Evolutionary conservation across 1,140 invertebrate species (phyloP), one percentile per base, ranked within the genome.

Genomic region (Drosophila sucinea): DNA sequence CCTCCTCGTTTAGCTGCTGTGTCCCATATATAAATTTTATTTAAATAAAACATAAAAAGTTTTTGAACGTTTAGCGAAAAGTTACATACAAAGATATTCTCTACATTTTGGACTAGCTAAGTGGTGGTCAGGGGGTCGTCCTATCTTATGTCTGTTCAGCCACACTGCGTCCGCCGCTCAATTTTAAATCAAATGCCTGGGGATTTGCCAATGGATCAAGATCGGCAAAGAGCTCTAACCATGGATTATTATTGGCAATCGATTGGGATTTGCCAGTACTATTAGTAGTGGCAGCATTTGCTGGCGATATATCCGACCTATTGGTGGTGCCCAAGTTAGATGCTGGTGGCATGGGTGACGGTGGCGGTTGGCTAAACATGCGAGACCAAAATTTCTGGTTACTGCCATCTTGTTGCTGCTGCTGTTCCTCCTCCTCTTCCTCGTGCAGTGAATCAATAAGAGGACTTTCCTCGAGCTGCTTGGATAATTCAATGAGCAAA

Each of bases 211-310:
- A 93, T 5, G 98, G 98, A 94, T 99, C 98, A 38, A 99, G 91
- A 92, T 99, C 98, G 40, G 97, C 96, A 93, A 99, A 99, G 30
- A 98, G 93, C 92, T 97, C 97, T 77, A 98, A 95, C 98, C 98
- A 99, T 10, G 94, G 74, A 69, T 90, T 92, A 41, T 84, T 80
- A 64, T 64, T 44, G 44, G 44, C 44, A 27, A 23, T 10, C 40
- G 70, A 11, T 27, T 81, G 78, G 3, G 61, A 40, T 38, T 75
- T 71, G 56, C 44, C 35, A 17, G 17, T 17, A 17, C 17, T 17
- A 17, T 17, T 17, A 7, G 38, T 30, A 29, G 47, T 23, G 35
- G 51, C 1, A 5, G 58, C 7, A 27, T 35, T 30, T 30, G 38
- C 8, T 33, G 56, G 35, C 10, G 35, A 38, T 11, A 3, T 32